phyloP scores from a whole-genome alignment of 2,797 vertebrate species.

The Cetoscarus ocellatus region DNA sequence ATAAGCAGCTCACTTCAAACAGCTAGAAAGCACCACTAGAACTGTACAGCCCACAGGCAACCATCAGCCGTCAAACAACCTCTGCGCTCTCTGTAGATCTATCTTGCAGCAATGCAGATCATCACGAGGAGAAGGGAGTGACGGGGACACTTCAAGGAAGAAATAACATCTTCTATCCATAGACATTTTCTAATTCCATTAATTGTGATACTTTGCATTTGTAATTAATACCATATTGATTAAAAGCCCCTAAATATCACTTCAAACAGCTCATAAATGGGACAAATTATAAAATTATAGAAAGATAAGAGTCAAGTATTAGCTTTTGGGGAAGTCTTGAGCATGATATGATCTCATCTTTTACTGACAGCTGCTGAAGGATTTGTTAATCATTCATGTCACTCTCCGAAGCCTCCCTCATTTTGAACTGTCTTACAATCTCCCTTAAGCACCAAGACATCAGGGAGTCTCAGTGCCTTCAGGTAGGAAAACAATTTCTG shows the following conservation, averaged over 20 bases:
- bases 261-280: conserved; percentile 11
- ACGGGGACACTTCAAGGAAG: conserved; percentile 47
- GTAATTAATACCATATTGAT: not conserved
- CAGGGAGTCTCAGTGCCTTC: conserved; percentile 37
- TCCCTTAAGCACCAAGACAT: conserved; percentile 46
- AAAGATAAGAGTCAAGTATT: conserved; percentile 13
- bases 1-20: conserved; percentile 64
- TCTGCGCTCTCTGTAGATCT: conserved; percentile 27
- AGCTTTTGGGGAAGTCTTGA: not conserved
- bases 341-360: conserved; percentile 52
- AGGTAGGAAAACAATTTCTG: conserved; percentile 61
- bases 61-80: conserved; percentile 56
- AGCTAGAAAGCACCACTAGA: conserved; percentile 48
- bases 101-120: conserved; percentile 43
- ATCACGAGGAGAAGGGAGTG: conserved; percentile 17
- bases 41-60: conserved; percentile 57
- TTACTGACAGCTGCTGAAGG: conserved; percentile 53
- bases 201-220: not conserved
- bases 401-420: conserved; percentile 23
- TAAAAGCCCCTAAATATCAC: conserved; percentile 2
- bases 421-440: conserved; percentile 40
- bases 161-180: conserved; percentile 1
- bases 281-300: conserved; percentile 9
- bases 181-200: not conserved
- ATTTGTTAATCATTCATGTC: conserved; percentile 48